Evolutionary conservation across 2,888 invertebrate genomes (phyloP).

Genomic region (Sisyra terminalis): DNA sequence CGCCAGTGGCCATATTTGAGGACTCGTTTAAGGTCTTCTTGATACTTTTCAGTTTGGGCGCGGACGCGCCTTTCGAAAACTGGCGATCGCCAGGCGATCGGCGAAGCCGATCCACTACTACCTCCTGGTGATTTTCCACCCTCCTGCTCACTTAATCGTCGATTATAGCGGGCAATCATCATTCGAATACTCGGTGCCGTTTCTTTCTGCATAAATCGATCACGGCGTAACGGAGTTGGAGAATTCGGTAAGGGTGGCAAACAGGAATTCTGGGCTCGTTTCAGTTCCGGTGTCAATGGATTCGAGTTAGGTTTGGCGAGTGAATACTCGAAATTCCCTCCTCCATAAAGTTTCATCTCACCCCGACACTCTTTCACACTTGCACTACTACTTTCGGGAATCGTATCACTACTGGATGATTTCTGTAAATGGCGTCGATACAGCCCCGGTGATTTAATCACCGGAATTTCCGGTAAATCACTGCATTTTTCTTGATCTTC

Average conservation of each 20-base stretch:
- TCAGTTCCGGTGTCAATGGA: too few species aligned
- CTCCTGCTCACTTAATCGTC: slow-evolving; percentile 42
- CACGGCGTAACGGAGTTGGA: slow-evolving; percentile 34
- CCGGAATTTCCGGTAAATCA: too few species aligned
- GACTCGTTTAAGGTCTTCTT: slow-evolving; percentile 26
- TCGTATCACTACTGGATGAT: too few species aligned
- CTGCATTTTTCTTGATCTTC: too few species aligned
- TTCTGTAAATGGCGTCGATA: too few species aligned
- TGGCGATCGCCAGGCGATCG: slow-evolving; percentile 45
- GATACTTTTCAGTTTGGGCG: slow-evolving; percentile 31
- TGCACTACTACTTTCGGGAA: too few species aligned
- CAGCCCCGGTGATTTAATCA: too few species aligned
- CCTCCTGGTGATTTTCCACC: slow-evolving; percentile 22
- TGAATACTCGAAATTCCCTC: too few species aligned
- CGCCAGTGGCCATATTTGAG: slow-evolving; percentile 13
- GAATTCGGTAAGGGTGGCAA: slow-evolving; percentile 42
- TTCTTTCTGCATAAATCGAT: slow-evolving; percentile 35
- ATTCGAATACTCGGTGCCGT: slow-evolving; percentile 51
- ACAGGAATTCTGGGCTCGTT: slow-evolving; percentile 24
- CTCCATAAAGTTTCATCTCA: too few species aligned
- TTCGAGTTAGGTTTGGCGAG: too few species aligned
- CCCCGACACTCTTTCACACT: too few species aligned
- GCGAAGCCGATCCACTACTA: slow-evolving; percentile 47
- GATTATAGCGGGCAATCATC: slow-evolving; percentile 54
- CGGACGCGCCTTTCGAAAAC: slow-evolving; percentile 38